Conservation (phyloP, 2,113 vertebrate genomes). For the Solenodon paradoxus region DNA sequence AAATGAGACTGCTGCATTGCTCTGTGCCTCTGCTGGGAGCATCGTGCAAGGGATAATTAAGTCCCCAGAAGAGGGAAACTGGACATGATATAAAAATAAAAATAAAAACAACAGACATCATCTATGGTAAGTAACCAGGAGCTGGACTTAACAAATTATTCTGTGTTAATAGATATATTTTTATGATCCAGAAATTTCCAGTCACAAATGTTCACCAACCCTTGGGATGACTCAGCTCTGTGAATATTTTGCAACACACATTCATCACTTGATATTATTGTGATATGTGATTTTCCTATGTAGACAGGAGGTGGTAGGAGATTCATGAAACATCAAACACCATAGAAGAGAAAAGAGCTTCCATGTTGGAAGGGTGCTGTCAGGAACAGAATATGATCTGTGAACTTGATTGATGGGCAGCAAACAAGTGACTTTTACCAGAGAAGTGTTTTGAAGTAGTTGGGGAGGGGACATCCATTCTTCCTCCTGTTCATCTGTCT, state of each 20-base stretch:
- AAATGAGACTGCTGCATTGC: not conserved
- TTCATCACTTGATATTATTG: not conserved
- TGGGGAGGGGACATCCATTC: not conserved
- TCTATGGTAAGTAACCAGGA: not conserved
- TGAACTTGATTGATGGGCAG: not conserved
- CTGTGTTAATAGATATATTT: constrained; percentile 34
- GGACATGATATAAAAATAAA: not conserved
- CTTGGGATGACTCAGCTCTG: not conserved
- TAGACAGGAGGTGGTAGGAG: not conserved
- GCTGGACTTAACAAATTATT: not conserved
- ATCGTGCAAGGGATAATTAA: constrained; percentile 58
- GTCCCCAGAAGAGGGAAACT: constrained; percentile 1
- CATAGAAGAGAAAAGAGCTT: not conserved
- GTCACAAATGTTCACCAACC: not conserved
- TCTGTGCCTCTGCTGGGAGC: constrained; percentile 34
- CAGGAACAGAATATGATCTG: not conserved
- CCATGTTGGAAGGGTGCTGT: not conserved
- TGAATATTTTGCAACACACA: not conserved
- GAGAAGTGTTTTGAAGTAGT: not conserved
- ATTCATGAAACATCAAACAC: accelerated
- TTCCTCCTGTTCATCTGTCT: not conserved
- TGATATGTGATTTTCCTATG: not conserved
- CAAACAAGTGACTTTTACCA: not conserved
- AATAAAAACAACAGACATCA: constrained; percentile 49
- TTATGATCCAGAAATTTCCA: constrained; percentile 35